Evolutionary conservation across 2,113 vertebrate genomes (phyloP), one percentile per base, ranked within the genome.

Genomic region (Muntiacus muntjak): DNA sequence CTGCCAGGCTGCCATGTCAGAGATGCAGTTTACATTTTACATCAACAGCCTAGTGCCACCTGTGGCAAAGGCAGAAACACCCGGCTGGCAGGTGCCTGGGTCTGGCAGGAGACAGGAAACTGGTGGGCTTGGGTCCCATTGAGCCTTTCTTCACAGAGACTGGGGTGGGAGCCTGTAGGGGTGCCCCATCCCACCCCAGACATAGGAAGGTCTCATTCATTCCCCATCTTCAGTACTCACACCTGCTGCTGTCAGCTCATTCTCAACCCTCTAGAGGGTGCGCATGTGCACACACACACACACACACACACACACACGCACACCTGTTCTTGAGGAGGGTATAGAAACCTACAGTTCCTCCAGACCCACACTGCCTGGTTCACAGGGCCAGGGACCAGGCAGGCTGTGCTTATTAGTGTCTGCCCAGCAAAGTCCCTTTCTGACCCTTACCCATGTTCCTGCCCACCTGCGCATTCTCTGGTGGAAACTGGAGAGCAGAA

Each of bases 251-350:
- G 1, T 26, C 26, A 54, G 74, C 26, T 89, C 25, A 26, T 71
- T 90, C n/a, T 43, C 47, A 40, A 60, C 1, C 26, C 33, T 28
- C 26, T 16, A 19, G 45, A 60, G n/a, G 47, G 45, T 0, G 0
- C 4, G 0, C 5, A 19, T 0, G 1, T 5, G 2, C 21, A 25
- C 71, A 7, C 21, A 14, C 5, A 3, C 6, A 15, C 23, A 5
- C 30, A 26, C 50, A 43, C 28, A 26, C 50, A 26, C 3, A 79
- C 8, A 45, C 1, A 10, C 76, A 40, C 62, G 25, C 47, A 43
- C 4, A 50, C 33, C 23, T 74, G 26, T 36, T 79, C 58, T 33
- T 33, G 33, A 88, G 33, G 25, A 86, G 3, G 21, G 45, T 12
- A 2, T 4, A 83, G 50, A 58, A 86, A 60, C 10, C 67, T 16